Evolutionary conservation across 2,797 vertebrate genomes (phyloP), one percentile per base, ranked within the genome.

Genomic region (Octomys mimax): DNA sequence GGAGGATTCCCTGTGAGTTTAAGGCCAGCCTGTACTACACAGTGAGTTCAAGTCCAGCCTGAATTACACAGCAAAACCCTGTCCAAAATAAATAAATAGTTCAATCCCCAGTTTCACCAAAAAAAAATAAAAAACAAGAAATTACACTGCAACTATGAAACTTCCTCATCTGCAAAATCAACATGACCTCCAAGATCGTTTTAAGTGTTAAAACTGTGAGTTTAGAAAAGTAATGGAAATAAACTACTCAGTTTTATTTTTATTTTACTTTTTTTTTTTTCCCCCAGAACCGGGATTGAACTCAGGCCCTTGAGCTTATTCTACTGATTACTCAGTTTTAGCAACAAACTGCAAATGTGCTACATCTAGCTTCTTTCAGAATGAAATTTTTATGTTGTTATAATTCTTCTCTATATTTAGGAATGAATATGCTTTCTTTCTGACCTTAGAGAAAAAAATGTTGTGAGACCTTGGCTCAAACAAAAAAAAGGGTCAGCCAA

Each of bases 161-260:
- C 62, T 81, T 92, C 21, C 91, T 86, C 33, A 89, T 73, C n/a
- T 91, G 28, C 36, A 94, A 95, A 95, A 77, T 79, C 46, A 92
- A 71, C 2, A 52, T 21, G 14, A 68, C 33, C 73, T 85, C 42
- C 64, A 75, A 68, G 28, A 78, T 39, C 2, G 46, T 78, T 64
- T 31, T 31, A 75, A 71, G 5, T 78, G 78, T 28, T 57, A 94
- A 84, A 92, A 77, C 12, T 93, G 14, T 46, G n/a, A 88, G 64
- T 73, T 86, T 91, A 91, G 33, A 71, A 91, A 64, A 71, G 11
- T 49, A 22, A 59, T 28, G 1, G 46, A 83, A 92, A 94, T 16
- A 6, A 89, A 42, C 42, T 42, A 42, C 42, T 42, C 5, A 6
- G 42, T 42, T 42, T 42, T 42, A 42, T 42, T 42, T 42, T 42